Evolutionary conservation across 2,797 vertebrate species (phyloP), one percentile per base, ranked within the genome.

Genomic region (Neosilurus mollespiculum): DNA sequence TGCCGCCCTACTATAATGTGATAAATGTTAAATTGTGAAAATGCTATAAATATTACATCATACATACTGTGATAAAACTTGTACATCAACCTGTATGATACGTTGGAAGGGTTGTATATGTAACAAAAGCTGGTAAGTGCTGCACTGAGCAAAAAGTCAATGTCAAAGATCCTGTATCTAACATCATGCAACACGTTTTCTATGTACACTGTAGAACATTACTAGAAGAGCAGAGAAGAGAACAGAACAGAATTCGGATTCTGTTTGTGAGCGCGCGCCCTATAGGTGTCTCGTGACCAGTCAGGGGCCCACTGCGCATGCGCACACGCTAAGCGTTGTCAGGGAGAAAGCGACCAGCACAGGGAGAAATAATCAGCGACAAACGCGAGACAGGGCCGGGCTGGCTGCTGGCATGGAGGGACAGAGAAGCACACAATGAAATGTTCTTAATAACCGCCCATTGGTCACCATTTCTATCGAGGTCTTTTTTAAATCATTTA

Each of bases 331-430:
- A 51, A 82, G 77, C 83, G 85, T 87, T 84, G 86, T 84, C 82
- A 84, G 88, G 86, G 88, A 88, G 81, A 87, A 87, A 87, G 86
- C 83, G 76, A 84, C 24, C 81, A 86, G 37, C 61, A 73, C 69
- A 72, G 73, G 37, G 70, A 82, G 66, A 59, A 76, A 87, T 78
- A 78, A 86, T 83, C 80, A 85, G 75, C 82, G 81, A 65, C 66
- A 58, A 76, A 26, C 24, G n/a, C 61, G 49, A 81, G 53, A 64
- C 51, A 72, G 78, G 62, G 66, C 37, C 69, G 70, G 71, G 49
- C 59, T 37, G 70, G 54, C 34, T 12, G 16, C 58, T 26, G 49
- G 80, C n/a, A 73, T 65, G 34, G 54, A 70, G 12, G 24, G 26
- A 59, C 53, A 80, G 54, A 70, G 14, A 49, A 81, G 54, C 65